Conservation (phyloP, 1,140 invertebrate species). For the Cotesia chilonis region DNA sequence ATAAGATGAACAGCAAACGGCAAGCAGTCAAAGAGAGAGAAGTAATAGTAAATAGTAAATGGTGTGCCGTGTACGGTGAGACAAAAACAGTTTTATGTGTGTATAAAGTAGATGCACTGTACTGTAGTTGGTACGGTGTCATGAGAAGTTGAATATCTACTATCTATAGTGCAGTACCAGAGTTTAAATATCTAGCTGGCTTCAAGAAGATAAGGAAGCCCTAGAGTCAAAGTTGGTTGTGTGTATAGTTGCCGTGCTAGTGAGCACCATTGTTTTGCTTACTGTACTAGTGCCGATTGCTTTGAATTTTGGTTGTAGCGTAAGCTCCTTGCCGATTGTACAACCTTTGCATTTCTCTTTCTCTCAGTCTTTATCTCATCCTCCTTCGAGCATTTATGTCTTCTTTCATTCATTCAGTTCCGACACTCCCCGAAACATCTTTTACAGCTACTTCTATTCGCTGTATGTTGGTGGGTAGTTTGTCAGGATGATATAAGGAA, state of each 20-base stretch:
- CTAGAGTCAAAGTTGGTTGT: constrained; percentile 41
- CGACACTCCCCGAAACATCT: no score
- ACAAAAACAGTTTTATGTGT: background rate
- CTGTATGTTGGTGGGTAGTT: no score
- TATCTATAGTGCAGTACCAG: constrained; percentile 38
- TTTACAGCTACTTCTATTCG: no score
- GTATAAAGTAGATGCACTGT: no score
- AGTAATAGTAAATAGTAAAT: no score
- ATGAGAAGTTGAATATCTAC: constrained; percentile 20
- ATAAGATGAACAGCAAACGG: background rate
- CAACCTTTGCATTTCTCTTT: no score
- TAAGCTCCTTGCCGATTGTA: constrained; percentile 34
- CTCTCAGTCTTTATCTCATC: background rate
- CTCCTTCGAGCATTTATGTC: no score
- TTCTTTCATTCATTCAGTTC: no score
- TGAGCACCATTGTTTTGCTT: constrained; percentile 52
- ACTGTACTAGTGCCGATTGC: constrained; percentile 46
- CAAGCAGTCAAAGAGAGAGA: background rate
- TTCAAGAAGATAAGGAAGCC: constrained; percentile 45
- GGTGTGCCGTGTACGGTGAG: background rate
- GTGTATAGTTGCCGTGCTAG: constrained; percentile 47
- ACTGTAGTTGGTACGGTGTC: no score
- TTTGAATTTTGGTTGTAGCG: constrained; percentile 43
- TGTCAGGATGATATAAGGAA: no score
- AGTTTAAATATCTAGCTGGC: constrained; percentile 51